These are phyloP conservation scores for Tiaroga cobitis DNA, from an alignment of 2,797 vertebrate species.

Conservation along the genomic window DNA sequence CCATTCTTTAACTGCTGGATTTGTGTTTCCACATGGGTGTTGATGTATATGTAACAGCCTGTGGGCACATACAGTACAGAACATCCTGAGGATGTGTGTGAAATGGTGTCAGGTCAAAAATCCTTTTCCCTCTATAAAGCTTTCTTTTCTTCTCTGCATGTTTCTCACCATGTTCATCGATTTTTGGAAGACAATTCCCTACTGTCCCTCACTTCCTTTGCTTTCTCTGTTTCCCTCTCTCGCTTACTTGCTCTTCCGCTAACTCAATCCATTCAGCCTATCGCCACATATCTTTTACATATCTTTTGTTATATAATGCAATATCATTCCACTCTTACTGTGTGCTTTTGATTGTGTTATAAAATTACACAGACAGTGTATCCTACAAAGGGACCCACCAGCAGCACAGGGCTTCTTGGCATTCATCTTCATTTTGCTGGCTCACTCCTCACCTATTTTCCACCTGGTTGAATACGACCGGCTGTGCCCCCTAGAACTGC, in stretches of 20 bases:
- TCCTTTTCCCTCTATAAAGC: slow-evolving; percentile 22
- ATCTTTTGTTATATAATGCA: slow-evolving; percentile 9
- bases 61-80: slow-evolving; percentile 29
- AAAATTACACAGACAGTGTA: background rate
- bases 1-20: slow-evolving; percentile 10
- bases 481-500: slow-evolving; percentile 51
- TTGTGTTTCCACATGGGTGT: slow-evolving; percentile 35
- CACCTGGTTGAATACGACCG: slow-evolving; percentile 42
- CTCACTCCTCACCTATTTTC: slow-evolving; percentile 40
- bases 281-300: background rate
- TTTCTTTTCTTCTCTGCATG: slow-evolving; percentile 41
- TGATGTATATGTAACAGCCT: slow-evolving; percentile 47
- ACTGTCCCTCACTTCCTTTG: slow-evolving; percentile 58
- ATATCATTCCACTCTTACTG: background rate
- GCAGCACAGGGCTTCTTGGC: slow-evolving; percentile 27
- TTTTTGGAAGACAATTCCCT: slow-evolving; percentile 41
- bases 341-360: slow-evolving; percentile 11
- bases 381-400: slow-evolving; percentile 39
- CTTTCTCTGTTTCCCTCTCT: slow-evolving; percentile 19
- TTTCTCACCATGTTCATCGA: slow-evolving; percentile 27
- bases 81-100: slow-evolving; percentile 37
- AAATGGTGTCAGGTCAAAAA: background rate
- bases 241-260: slow-evolving; percentile 4
- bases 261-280: background rate
- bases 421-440: slow-evolving; percentile 37